Percentiles rank a stretch among this genome's conserved stretches.
These are phyloP conservation scores for Cyrtonyx montezumae DNA, from an alignment of 2,113 vertebrate genomes.

Conservation along the genomic window DNA sequence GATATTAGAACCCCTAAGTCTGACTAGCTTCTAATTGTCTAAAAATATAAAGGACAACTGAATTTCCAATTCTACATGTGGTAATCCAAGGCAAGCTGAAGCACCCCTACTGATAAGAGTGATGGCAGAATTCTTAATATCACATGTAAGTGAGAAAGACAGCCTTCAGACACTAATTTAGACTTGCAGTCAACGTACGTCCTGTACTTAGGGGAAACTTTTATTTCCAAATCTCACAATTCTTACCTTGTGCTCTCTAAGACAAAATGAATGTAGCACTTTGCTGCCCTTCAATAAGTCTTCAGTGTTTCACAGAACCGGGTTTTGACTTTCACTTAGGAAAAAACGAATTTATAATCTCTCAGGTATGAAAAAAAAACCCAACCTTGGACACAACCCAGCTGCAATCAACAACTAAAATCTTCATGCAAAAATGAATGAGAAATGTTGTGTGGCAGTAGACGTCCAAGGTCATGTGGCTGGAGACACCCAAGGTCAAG, in stretches of 20 bases:
- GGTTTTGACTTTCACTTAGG: not conserved
- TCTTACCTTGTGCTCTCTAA: not conserved
- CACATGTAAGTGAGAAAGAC: not conserved
- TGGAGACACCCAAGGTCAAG: too few species aligned
- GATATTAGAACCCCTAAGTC: not conserved
- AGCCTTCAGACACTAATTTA: not conserved
- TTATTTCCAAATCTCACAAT: not conserved
- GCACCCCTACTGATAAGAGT: not conserved
- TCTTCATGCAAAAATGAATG: not conserved
- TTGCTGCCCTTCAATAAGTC: not conserved
- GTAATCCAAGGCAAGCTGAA: not conserved
- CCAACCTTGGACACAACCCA: not conserved
- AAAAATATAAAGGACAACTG: not conserved
- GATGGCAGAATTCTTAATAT: not conserved
- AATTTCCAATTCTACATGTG: not conserved
- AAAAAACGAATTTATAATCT: not conserved
- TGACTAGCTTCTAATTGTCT: not conserved
- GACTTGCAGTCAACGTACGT: not conserved
- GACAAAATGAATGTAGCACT: not conserved
- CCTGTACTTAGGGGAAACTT: not conserved
- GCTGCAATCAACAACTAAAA: not conserved
- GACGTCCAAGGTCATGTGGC: too few species aligned
- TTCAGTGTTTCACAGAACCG: not conserved
- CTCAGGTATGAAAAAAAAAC: not conserved
- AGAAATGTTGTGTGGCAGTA: rapidly evolving